phyloP scores from a whole-genome alignment of 2,797 vertebrate genomes.

The Luscinia megarhynchos region DNA sequence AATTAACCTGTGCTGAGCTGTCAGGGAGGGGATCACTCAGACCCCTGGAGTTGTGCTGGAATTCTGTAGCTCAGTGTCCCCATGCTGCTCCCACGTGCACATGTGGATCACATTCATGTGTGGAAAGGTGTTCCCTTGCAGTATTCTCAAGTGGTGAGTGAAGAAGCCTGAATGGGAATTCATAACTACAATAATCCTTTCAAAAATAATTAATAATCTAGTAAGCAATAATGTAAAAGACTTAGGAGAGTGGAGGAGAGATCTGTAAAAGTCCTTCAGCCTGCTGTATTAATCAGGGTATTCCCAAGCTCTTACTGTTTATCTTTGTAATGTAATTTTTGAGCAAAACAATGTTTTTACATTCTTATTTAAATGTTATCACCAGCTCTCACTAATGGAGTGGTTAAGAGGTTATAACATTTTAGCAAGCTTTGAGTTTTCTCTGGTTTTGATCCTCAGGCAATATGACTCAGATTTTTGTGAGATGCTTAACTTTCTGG shows the following conservation, averaged over 20 bases:
- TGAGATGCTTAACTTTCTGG: not conserved
- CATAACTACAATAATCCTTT: not conserved
- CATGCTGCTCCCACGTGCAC: accelerated
- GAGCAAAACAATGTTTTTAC: not conserved
- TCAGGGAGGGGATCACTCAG: not conserved
- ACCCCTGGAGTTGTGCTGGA: not conserved
- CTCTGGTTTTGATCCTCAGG: not conserved
- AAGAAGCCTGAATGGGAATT: not conserved
- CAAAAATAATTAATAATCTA: slow-evolving; percentile 7
- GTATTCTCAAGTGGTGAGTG: not conserved
- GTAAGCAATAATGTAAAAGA: not conserved
- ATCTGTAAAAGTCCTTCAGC: not conserved
- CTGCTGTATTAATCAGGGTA: not conserved
- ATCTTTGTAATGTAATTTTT: not conserved
- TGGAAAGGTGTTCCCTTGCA: not conserved
- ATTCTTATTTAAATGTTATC: slow-evolving; percentile 1
- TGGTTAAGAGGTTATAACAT: not conserved
- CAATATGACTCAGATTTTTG: not conserved
- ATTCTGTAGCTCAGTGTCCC: not conserved
- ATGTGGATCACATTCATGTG: accelerated
- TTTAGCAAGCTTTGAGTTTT: not conserved
- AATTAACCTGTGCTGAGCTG: not conserved
- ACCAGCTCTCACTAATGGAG: not conserved
- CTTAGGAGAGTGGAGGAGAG: not conserved
- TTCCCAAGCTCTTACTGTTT: not conserved